Evolutionary conservation across 2,797 vertebrate genomes (phyloP).

Genomic region (Chelon auratus): DNA sequence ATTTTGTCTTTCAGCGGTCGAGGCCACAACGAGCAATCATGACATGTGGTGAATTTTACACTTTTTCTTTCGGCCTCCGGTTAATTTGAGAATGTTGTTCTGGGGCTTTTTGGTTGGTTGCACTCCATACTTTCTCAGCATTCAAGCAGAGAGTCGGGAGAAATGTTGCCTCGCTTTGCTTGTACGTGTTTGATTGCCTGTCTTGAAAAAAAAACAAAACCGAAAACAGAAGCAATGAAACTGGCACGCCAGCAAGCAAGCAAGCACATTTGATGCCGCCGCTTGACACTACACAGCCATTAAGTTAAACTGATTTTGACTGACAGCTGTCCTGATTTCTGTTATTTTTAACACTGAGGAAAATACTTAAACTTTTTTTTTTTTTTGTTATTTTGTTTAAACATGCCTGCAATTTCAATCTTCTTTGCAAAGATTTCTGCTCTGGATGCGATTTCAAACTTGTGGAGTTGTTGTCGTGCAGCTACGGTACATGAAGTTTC

Average conservation of each 20-base stretch:
- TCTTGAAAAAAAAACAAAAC: conserved; percentile 52
- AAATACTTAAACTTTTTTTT: conserved; percentile 40
- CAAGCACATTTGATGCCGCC: conserved; percentile 47
- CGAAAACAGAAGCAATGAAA: conserved; percentile 30
- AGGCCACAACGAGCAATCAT: neutral
- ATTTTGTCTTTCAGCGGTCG: neutral
- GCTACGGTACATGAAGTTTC: neutral
- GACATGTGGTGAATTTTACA: conserved; percentile 24
- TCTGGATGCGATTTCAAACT: conserved; percentile 18
- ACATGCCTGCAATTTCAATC: conserved; percentile 29
- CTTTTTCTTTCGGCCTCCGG: conserved; percentile 22
- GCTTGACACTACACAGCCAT: conserved; percentile 54
- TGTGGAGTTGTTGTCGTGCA: conserved; percentile 17
- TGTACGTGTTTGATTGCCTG: conserved; percentile 54
- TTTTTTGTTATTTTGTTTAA: neutral
- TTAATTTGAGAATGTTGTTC: conserved; percentile 37
- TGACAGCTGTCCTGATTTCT: conserved; percentile 40
- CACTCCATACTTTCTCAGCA: conserved; percentile 15
- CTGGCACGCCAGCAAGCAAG: conserved; percentile 38
- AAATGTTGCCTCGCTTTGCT: conserved; percentile 47
- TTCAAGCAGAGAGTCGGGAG: conserved; percentile 47
- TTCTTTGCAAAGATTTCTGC: conserved; percentile 17
- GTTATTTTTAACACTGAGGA: conserved; percentile 7
- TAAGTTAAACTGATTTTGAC: conserved; percentile 50
- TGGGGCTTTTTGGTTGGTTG: conserved; percentile 38